Base-by-base conservation (phyloP, 2,797 vertebrate species). In the Alauda arvensis region DNA sequence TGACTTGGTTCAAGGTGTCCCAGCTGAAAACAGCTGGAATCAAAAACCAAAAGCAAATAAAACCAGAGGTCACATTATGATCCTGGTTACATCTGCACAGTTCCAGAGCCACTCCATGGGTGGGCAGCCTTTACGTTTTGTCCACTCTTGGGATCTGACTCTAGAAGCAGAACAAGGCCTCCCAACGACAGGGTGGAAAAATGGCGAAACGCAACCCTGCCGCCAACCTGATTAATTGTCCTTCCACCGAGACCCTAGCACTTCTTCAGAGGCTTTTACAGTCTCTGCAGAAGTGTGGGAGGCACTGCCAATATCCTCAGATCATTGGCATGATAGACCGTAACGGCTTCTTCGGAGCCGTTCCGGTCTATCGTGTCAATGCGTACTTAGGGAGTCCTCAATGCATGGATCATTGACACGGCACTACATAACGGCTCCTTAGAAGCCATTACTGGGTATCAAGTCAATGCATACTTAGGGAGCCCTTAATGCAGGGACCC, bases 391-490 rank as follows among this genome's bases (percentile, higher is more conserved):
- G 97, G 97, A 97, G 95, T 96, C 96, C 96, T 97, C 97, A 96
- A 71, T 74, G 95, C 97, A 97, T 92, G 97, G 97, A 97, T 97
- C 97, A 97, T 97, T 97, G 97, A 97, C 97, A 96, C 95, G 90
- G 96, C 95, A 96, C 96, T 97, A 94, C 96, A 96, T 97, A 97
- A 97, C 90, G 94, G 97, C 96, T 97, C 97, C 97, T 97, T 96
- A 96, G 97, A 97, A 97, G 97, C 96, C 96, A 96, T 97, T 97
- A 97, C 87, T 92, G 97, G 96, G 97, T 96, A 97, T 97, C 97
- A 96, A 97, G 97, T 97, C 97, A 97, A 97, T 97, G 97, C 96
- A 96, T 96, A 97, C 97, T 97, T 91, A 95, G 97, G 97, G 97
- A 97, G 96, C 92, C 96, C 96, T 97, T 97, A 97, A 93, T 75